Conservation (phyloP, 30 jellyfish, hydroid and myxozoan genomes). For the Chironex yamaguchii region DNA sequence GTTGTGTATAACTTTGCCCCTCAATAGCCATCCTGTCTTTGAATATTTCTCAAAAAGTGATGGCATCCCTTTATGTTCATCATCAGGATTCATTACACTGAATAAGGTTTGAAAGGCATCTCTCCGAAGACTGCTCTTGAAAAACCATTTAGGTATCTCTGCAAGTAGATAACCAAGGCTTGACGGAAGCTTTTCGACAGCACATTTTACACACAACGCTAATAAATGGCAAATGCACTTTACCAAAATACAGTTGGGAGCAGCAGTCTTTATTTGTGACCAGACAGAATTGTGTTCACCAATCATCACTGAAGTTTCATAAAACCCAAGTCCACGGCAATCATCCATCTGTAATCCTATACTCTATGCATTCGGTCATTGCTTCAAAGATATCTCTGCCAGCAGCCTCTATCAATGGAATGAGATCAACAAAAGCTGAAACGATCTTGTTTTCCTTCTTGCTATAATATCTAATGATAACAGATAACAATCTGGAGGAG, state of each 20-base stretch:
- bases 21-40: constrained; percentile 70
- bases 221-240: constrained; percentile 82
- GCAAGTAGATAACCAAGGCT: constrained; percentile 72
- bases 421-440: constrained; percentile 46
- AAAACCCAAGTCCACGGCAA: constrained; percentile 54
- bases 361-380: no score
- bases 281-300: constrained; percentile 83
- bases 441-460: constrained; percentile 39
- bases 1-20: constrained; percentile 74
- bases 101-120: constrained; percentile 66
- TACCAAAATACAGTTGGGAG: constrained; percentile 66
- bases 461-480: constrained; percentile 45
- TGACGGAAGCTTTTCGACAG: constrained; percentile 74
- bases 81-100: constrained; percentile 60
- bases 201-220: constrained; percentile 56
- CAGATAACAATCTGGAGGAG: constrained; percentile 42
- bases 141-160: constrained; percentile 83
- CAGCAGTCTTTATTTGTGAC: constrained; percentile 53
- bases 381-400: constrained; percentile 54
- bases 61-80: constrained; percentile 59
- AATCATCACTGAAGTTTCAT: constrained; percentile 71
- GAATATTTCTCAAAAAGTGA: constrained; percentile 57
- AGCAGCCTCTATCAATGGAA: constrained; percentile 47
- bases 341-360: constrained; percentile 38
- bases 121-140: constrained; percentile 71